These are phyloP conservation scores for Pseudomyrmex concolor DNA, from an alignment of 1,140 invertebrate species.

Conservation along the genomic window DNA sequence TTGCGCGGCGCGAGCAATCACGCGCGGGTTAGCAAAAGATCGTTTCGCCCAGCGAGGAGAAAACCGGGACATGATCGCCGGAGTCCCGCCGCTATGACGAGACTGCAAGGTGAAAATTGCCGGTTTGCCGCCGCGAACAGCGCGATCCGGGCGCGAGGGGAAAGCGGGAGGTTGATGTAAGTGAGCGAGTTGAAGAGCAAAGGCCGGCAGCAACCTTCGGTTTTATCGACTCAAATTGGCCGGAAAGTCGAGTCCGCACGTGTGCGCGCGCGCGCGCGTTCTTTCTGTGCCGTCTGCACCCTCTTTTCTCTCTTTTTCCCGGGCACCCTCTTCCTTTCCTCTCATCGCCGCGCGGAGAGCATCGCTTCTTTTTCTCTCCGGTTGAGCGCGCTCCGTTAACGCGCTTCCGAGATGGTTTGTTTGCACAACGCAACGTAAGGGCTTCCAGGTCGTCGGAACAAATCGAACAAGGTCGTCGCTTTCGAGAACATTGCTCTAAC, in stretches of 20 bases:
- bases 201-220: slow-evolving; percentile 64
- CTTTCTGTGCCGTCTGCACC: not conserved
- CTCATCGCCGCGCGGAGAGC: not conserved
- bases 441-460: slow-evolving; percentile 31
- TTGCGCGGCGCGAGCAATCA: slow-evolving; percentile 68
- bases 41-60: slow-evolving; percentile 44
- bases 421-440: slow-evolving; percentile 47
- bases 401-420: slow-evolving; percentile 58
- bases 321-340: not conserved
- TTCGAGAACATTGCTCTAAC: not conserved
- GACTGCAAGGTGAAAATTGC: slow-evolving; percentile 77
- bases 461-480: slow-evolving; percentile 13
- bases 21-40: slow-evolving; percentile 44
- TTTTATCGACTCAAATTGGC: slow-evolving; percentile 78
- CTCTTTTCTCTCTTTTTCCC: not conserved
- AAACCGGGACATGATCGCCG: slow-evolving; percentile 64
- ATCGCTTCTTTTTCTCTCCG: slow-evolving; percentile 6
- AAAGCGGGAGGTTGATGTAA: not conserved
- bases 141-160: not conserved
- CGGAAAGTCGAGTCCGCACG: slow-evolving; percentile 68
- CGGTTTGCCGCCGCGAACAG: slow-evolving; percentile 64
- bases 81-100: slow-evolving; percentile 32
- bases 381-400: not conserved
- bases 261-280: slow-evolving; percentile 66
- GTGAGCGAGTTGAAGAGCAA: slow-evolving; percentile 39